Conservation (phyloP, 2,113 vertebrate genomes). For the Lipotes vexillifer region DNA sequence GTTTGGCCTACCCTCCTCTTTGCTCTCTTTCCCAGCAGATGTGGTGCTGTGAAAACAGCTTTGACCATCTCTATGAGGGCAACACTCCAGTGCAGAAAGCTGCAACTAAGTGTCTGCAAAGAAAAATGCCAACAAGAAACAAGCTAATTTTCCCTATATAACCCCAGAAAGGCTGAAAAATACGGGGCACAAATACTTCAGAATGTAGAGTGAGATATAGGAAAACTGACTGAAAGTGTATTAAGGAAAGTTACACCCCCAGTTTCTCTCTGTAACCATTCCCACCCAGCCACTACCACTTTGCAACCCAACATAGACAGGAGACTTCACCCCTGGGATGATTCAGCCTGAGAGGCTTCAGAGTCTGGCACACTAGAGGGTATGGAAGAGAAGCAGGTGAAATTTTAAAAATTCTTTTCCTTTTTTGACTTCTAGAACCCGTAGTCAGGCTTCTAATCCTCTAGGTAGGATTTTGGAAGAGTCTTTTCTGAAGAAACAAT, state of each 20-base stretch:
- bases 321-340: background rate
- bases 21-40: background rate
- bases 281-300: background rate
- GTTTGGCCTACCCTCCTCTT: background rate
- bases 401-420: background rate
- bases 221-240: background rate
- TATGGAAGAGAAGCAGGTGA: background rate
- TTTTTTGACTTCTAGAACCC: background rate
- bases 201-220: background rate
- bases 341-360: background rate
- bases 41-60: background rate
- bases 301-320: background rate
- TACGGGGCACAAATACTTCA: background rate
- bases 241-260: background rate
- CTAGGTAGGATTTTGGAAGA: background rate
- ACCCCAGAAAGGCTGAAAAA: background rate
- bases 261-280: background rate
- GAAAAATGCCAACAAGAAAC: background rate
- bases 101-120: background rate
- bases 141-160: background rate
- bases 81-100: background rate
- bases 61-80: background rate
- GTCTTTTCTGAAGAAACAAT: slow-evolving; percentile 24
- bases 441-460: background rate
- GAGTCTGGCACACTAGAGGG: background rate